A percentile compares a stretch with the other conserved stretches of the same genome.
These are phyloP conservation scores for Intoshia linei DNA, from an alignment of 1,140 invertebrate species.

Conservation along the genomic window DNA sequence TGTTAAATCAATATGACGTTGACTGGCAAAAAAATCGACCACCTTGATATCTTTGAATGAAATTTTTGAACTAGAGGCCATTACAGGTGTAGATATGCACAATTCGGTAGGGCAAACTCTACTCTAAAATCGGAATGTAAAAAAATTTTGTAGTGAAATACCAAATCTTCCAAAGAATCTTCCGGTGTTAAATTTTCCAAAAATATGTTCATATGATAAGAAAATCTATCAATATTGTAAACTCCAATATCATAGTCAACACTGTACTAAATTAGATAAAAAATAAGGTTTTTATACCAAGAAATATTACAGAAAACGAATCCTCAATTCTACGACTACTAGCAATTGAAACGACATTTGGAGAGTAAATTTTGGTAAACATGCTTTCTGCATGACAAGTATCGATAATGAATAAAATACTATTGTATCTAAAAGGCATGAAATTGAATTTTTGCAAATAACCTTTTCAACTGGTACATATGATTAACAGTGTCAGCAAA, in stretches of 20 bases:
- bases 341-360: conserved; percentile 76
- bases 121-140: too few relatives aligned
- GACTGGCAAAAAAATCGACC: too few relatives aligned
- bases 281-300: conserved; percentile 4
- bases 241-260: conserved; percentile 88
- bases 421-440: conserved; percentile 44
- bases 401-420: conserved; percentile 90
- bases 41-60: too few relatives aligned
- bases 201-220: conserved; percentile 80
- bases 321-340: conserved; percentile 89
- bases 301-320: conserved; percentile 49
- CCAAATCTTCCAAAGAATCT: too few relatives aligned
- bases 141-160: too few relatives aligned
- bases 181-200: conserved; percentile 57
- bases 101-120: too few relatives aligned
- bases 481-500: conserved; percentile 88
- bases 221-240: conserved; percentile 91
- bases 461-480: conserved; percentile 92
- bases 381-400: conserved; percentile 95
- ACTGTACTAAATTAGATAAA: conserved; percentile 40
- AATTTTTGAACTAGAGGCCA: too few relatives aligned
- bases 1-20: too few relatives aligned
- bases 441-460: conserved; percentile 3
- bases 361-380: conserved; percentile 85
- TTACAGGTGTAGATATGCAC: too few relatives aligned